Evolutionary conservation across 2,113 vertebrate species (phyloP).

Genomic region (Gallinago undulata): DNA sequence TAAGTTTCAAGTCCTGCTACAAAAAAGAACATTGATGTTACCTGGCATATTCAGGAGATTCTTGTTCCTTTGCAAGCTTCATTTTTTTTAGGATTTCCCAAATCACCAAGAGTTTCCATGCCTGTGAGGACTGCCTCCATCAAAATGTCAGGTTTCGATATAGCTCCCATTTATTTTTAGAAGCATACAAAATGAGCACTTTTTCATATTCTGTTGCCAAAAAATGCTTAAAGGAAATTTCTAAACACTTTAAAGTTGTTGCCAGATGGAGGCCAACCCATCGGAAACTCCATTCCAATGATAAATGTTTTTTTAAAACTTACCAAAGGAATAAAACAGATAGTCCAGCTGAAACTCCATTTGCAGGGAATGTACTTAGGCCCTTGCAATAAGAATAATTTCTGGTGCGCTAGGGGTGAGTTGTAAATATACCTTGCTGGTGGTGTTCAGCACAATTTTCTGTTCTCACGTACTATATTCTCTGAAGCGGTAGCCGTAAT

Average conservation of each 20-base stretch:
- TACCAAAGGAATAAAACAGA: neutral
- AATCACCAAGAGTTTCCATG: neutral
- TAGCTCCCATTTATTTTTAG: neutral
- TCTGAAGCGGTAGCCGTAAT: neutral
- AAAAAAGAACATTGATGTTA: accelerated
- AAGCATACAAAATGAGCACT: neutral
- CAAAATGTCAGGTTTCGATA: neutral
- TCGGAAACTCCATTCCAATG: neutral
- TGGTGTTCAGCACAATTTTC: neutral
- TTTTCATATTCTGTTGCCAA: neutral
- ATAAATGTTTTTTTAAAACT: neutral
- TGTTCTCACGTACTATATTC: neutral
- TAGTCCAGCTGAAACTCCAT: neutral
- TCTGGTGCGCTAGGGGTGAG: neutral
- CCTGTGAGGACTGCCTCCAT: neutral
- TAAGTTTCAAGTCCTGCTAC: neutral
- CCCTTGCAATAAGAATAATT: neutral
- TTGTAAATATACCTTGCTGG: neutral
- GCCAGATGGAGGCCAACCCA: neutral
- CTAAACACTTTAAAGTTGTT: neutral
- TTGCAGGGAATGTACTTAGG: neutral
- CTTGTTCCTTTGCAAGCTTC: neutral
- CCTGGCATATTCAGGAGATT: neutral
- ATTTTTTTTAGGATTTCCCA: neutral
- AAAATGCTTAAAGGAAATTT: neutral